A percentile compares a stretch with the other conserved stretches of the same genome.
phyloP scores from a whole-genome alignment of 2,797 vertebrate genomes.

The Anabacerthia variegaticeps region DNA sequence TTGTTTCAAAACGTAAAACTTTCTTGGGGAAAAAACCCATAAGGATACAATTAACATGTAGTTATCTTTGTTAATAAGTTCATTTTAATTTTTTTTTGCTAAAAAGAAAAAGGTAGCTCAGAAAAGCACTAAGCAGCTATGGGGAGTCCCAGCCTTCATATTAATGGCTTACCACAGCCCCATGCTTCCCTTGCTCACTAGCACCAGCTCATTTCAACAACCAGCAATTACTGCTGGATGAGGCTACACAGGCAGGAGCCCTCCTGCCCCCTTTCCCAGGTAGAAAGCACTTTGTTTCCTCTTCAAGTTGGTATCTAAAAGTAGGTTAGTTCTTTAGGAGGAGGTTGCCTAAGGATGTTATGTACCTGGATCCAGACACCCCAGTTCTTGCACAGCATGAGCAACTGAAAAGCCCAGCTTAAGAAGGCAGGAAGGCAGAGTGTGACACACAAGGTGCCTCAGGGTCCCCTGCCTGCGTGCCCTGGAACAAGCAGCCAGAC shows the following conservation, averaged over 20 bases:
- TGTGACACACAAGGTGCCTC: accelerated
- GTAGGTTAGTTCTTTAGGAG: not conserved
- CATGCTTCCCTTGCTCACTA: not conserved
- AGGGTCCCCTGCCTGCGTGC: not conserved
- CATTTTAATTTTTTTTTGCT: not conserved
- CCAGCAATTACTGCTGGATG: not conserved
- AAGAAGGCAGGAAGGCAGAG: not conserved
- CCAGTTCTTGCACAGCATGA: not conserved
- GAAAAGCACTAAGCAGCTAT: not conserved
- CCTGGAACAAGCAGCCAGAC: not conserved
- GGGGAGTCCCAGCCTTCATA: not conserved
- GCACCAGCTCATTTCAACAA: not conserved
- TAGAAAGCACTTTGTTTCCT: not conserved
- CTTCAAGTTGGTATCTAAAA: not conserved
- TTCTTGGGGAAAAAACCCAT: not conserved
- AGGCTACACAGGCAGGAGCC: not conserved
- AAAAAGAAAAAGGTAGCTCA: not conserved
- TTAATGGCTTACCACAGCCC: not conserved
- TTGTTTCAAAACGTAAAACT: not conserved
- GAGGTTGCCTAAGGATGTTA: not conserved
- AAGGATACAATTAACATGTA: not conserved
- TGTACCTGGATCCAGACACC: not conserved
- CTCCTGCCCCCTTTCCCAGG: not conserved
- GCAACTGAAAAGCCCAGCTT: not conserved
- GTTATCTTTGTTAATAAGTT: not conserved